These are phyloP conservation scores for Eudemis profundana DNA, from an alignment of 2,888 invertebrate genomes.

Conservation along the genomic window DNA sequence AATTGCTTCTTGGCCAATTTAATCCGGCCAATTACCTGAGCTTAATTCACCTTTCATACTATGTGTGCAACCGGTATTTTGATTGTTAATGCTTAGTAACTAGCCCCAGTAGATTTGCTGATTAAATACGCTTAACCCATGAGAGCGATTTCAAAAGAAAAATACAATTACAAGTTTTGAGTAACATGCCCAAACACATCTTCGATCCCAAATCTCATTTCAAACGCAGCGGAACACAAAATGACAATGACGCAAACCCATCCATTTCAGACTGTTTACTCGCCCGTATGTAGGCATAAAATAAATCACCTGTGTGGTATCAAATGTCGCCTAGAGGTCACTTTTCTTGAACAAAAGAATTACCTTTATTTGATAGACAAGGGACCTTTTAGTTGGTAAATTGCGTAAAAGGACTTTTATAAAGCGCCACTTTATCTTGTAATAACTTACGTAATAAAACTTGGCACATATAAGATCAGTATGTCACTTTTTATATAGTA, in stretches of 20 bases:
- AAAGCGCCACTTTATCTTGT: background rate
- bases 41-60: no score
- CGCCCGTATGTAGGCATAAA: background rate
- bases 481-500: background rate
- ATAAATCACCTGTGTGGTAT: conserved; percentile 9
- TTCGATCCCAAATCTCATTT: background rate
- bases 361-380: conserved; percentile 20
- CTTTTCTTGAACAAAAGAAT: conserved; percentile 5
- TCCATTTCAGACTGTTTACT: conserved; percentile 36
- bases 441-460: background rate
- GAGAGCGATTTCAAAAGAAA: no score
- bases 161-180: no score
- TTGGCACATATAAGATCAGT: background rate
- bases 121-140: no score
- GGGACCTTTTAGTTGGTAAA: conserved; percentile 10
- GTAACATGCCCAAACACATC: background rate
- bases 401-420: conserved; percentile 24
- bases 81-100: no score
- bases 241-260: background rate
- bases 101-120: no score
- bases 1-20: no score
- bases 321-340: conserved; percentile 3
- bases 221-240: background rate
- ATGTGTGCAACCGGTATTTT: no score
- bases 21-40: no score